Evolutionary conservation across 2,888 invertebrate genomes (phyloP), one percentile per base, ranked within the genome.

Genomic region (Lasioglossum vierecki): DNA sequence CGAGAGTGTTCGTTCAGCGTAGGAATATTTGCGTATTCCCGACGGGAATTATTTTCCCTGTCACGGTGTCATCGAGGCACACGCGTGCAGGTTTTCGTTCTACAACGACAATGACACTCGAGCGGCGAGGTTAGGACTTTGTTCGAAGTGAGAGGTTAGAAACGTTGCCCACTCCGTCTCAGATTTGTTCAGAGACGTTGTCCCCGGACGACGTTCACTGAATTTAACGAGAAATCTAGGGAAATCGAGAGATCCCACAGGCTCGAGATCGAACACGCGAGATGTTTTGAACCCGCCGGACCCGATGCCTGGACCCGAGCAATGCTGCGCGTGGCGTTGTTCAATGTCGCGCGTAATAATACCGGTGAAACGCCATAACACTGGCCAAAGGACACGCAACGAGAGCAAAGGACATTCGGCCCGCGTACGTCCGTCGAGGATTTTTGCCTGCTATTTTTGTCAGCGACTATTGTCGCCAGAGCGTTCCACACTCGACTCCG

Each of bases 371-470:
- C 68, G 41, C 76, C 74, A 85, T 57, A 85, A 78, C 75, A 83
- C 71, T 81, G 26, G 35, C 49, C 39, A 72, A 74, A 82, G 77
- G 76, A 80, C 26, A 26, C 49, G 26, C 63, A 57, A 9, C 22
- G 68, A 39, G 35, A 44, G 35, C 70, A 73, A 73, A 85, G 76
- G 82, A 76, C 83, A 74, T 73, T 57, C 76, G 41, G 30, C 35
- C 53, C 22, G 5, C 74, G 53, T 57, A 53, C 66, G 70, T 41
- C 66, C 5, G 15, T 44, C 44, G 80, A 86, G 82, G 82, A 80
- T 57, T 44, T 44, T 44, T 44, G 44, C n/a, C 41, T 66, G 87
- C 88, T 88, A 88, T 88, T 88, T 88, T 86, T 84, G 86, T 88
- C 88, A 78, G 77, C 77, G 63, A 81, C 66, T 66, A 73, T 81